Evolutionary conservation across 2,797 vertebrate species (phyloP).

Genomic region (Stomatorhinus walkeri): DNA sequence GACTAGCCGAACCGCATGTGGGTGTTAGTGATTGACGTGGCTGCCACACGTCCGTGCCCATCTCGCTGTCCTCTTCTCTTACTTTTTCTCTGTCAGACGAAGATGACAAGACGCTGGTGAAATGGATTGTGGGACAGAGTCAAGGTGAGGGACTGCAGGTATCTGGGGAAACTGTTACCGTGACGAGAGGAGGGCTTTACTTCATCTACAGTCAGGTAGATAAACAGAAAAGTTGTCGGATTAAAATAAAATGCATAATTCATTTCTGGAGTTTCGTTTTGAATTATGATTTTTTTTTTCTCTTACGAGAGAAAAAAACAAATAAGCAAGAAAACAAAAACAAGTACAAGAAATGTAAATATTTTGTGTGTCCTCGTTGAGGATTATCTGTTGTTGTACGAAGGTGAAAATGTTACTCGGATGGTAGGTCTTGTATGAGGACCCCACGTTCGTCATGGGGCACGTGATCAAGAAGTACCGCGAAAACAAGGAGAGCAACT

Average conservation of each 20-base stretch:
- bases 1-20: neutral
- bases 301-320: neutral
- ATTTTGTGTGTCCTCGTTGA: neutral
- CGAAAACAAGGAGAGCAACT: conserved; percentile 30
- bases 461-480: conserved; percentile 41
- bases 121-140: conserved; percentile 35
- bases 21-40: neutral
- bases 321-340: neutral
- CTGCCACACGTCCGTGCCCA: no score
- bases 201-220: conserved; percentile 47
- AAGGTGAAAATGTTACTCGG: neutral
- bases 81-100: conserved; percentile 30
- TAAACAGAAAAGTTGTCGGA: conserved; percentile 4
- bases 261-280: neutral
- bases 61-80: neutral
- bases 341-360: neutral
- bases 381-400: neutral
- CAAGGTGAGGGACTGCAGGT: conserved; percentile 36
- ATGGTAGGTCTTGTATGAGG: conserved; percentile 39
- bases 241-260: neutral
- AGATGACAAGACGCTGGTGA: conserved; percentile 35
- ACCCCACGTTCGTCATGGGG: conserved; percentile 37
- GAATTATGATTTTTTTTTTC: neutral
- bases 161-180: conserved; percentile 34
- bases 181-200: conserved; percentile 36